A percentile compares a stretch with the other conserved stretches of the same genome.
Conservation (phyloP, 2,113 vertebrate genomes). For the Oreotrochilus melanogaster region DNA sequence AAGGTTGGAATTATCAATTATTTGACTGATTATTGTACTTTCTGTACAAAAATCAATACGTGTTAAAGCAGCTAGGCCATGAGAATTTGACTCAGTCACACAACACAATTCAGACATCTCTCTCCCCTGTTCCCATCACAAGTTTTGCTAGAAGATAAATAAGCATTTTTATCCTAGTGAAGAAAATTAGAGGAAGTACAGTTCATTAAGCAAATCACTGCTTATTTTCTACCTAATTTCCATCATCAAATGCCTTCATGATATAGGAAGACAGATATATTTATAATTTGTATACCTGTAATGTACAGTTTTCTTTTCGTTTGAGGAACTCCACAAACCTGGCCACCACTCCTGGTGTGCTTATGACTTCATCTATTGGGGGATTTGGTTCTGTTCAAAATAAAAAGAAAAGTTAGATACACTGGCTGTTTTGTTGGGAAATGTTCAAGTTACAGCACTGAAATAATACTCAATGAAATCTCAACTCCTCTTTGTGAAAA, state of each 20-base stretch:
- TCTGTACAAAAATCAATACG: not conserved
- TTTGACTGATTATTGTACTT: not conserved
- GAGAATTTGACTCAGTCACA: not conserved
- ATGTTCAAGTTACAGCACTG: not conserved
- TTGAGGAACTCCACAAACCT: constrained; percentile 98
- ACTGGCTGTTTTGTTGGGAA: not conserved
- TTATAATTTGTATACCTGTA: constrained; percentile 85
- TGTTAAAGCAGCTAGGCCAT: not conserved
- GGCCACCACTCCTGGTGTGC: constrained; percentile 92
- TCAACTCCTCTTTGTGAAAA: not conserved
- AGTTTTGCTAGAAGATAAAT: not conserved
- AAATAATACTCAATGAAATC: not conserved
- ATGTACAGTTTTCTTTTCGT: constrained; percentile 95
- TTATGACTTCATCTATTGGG: constrained; percentile 98
- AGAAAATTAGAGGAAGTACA: not conserved
- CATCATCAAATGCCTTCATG: not conserved
- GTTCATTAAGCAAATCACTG: not conserved
- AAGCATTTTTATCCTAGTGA: not conserved
- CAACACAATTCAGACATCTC: not conserved
- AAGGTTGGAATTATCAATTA: not conserved
- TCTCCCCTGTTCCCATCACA: not conserved
- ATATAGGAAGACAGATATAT: not conserved
- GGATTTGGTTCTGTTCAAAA: constrained; percentile 92
- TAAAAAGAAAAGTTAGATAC: not conserved
- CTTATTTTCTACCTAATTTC: not conserved